Evolutionary conservation across 1,140 invertebrate species (phyloP), one percentile per base, ranked within the genome.

Genomic region (Rhopalosiphum padi): DNA sequence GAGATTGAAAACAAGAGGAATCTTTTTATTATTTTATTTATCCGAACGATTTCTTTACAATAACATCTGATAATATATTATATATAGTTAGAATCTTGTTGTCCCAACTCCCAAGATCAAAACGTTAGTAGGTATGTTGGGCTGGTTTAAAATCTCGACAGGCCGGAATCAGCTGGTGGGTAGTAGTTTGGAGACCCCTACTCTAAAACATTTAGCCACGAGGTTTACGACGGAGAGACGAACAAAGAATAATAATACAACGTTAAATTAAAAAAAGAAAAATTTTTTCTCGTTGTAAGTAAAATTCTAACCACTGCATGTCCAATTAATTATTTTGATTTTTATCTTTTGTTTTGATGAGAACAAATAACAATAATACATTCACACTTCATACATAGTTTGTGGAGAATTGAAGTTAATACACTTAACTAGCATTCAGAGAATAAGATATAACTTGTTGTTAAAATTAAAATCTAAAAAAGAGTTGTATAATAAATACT

Each of bases 1-100:
- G 11, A 18, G 15, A 68, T n/a, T 68, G 60, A 68, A 68, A 68
- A 68, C 5, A n/a, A 4, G 30, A 68, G 30, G 60, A 68, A 68
- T 68, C 60, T n/a, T n/a, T 68, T n/a, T n/a, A 68, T 68, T 68
- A 68, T 68, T 68, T n/a, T 68, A 68, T 68, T 68, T 68, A n/a
- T n/a, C 4, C 60, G 3, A 68, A 11, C 6, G 60, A 68, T 68
- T n/a, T 60, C 25, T 7, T 30, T 30, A 25, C 15, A 15, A n/a
- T 30, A 68, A 11, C 9, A 68, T n/a, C 18, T 51, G 1, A 15
- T 35, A 77, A 21, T n/a, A 77, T 68, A 68, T 4, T 60, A 30
- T n/a, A n/a, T 77, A 77, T 77, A 77, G 60, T 23, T 53, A 53
- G 21, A 53, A 77, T n/a, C 60, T 15, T n/a, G n/a, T 77, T 18